These are phyloP conservation scores for Steinernema feltiae DNA, from an alignment of 1,140 invertebrate species.

Conservation along the genomic window DNA sequence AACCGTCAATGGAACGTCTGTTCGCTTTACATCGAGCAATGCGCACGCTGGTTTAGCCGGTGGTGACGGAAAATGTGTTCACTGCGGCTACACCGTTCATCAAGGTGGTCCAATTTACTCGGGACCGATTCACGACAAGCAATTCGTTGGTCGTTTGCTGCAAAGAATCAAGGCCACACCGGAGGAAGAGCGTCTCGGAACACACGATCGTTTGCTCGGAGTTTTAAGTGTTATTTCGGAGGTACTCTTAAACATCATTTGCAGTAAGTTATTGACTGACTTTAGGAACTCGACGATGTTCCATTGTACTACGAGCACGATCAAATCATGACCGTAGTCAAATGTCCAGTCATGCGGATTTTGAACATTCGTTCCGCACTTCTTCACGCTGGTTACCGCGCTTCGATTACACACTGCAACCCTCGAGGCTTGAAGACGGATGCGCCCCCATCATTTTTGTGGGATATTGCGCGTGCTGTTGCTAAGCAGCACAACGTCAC, in stretches of 20 bases:
- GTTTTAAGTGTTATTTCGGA: slow-evolving; percentile 63
- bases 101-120: slow-evolving; percentile 90
- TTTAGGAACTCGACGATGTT: slow-evolving; percentile 73
- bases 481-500: background rate
- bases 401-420: slow-evolving; percentile 82
- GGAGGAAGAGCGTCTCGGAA: slow-evolving; percentile 59
- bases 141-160: slow-evolving; percentile 69
- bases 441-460: slow-evolving; percentile 76
- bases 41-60: slow-evolving; percentile 32
- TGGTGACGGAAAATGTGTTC: slow-evolving; percentile 36
- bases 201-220: slow-evolving; percentile 69
- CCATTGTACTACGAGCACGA: slow-evolving; percentile 75
- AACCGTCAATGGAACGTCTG: slow-evolving; percentile 25
- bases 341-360: slow-evolving; percentile 41
- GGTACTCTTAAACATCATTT: slow-evolving; percentile 36
- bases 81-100: slow-evolving; percentile 59
- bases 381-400: slow-evolving; percentile 81
- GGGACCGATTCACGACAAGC: slow-evolving; percentile 71
- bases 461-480: slow-evolving; percentile 64
- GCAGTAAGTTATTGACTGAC: slow-evolving; percentile 66
- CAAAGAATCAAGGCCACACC: slow-evolving; percentile 59
- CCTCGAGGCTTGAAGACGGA: slow-evolving; percentile 85
- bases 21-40: slow-evolving; percentile 28
- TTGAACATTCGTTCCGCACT: slow-evolving; percentile 72
- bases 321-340: slow-evolving; percentile 44